A percentile compares a stretch with the other conserved stretches of the same genome.
Conservation (phyloP, 2,888 invertebrate genomes). For the Cloeon dipterum region DNA sequence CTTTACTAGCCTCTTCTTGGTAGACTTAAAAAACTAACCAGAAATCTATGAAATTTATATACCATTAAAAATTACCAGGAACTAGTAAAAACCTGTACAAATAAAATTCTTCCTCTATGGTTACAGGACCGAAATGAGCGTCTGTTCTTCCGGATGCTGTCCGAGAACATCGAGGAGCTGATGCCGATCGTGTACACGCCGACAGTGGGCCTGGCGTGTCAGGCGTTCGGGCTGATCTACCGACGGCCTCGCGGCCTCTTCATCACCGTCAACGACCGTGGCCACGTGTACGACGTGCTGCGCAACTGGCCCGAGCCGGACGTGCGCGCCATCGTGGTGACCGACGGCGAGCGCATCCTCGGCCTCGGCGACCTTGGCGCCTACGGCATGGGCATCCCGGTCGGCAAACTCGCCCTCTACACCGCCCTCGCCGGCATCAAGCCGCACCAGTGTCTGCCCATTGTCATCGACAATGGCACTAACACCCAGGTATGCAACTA, state of each 20-base stretch:
- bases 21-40: too few relatives aligned
- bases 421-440: conserved; percentile 93
- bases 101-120: neutral
- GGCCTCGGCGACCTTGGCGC: conserved; percentile 94
- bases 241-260: conserved; percentile 73
- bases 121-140: conserved; percentile 80
- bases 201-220: conserved; percentile 91
- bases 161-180: conserved; percentile 67
- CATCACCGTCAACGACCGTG: conserved; percentile 88
- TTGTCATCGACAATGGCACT: conserved; percentile 85
- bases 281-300: conserved; percentile 80
- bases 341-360: conserved; percentile 94
- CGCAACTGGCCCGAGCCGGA: conserved; percentile 85
- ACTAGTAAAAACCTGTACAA: neutral
- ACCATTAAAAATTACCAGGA: neutral
- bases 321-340: conserved; percentile 77
- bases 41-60: too few relatives aligned
- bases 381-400: conserved; percentile 97
- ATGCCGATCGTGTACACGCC: conserved; percentile 99
- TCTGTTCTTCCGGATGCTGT: conserved; percentile 76
- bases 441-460: conserved; percentile 84
- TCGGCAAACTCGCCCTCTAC: conserved; percentile 90
- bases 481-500: conserved; percentile 44
- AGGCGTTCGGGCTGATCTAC: conserved; percentile 84
- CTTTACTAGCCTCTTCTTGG: too few relatives aligned